Conservation (phyloP, 2,888 invertebrate species). For the Athalia circularis region DNA sequence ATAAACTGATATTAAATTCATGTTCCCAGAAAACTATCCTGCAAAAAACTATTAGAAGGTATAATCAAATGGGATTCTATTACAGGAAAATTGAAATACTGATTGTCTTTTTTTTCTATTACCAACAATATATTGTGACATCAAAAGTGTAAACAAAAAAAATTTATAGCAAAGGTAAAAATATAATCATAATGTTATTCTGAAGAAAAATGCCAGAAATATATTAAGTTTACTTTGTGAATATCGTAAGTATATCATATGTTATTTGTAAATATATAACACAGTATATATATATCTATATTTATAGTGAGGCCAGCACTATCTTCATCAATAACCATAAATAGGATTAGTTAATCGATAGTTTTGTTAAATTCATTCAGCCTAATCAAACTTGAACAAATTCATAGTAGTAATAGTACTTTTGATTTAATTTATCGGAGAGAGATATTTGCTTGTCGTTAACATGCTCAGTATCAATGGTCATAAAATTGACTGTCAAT, state of each 20-base stretch:
- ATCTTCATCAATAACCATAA: not conserved
- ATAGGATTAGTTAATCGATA: not conserved
- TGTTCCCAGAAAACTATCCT: too few relatives aligned
- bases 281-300: slow-evolving; percentile 1
- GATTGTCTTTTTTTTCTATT: slow-evolving; percentile 4
- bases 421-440: not conserved
- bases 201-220: not conserved
- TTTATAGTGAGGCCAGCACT: slow-evolving; percentile 24
- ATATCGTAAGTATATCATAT: not conserved
- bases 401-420: not conserved
- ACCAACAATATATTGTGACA: not conserved
- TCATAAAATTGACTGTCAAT: not conserved
- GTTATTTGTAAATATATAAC: slow-evolving; percentile 1
- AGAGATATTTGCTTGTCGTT: not conserved
- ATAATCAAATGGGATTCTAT: not conserved
- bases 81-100: slow-evolving; percentile 3
- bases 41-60: not conserved
- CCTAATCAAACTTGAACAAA: not conserved
- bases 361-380: not conserved
- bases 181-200: slow-evolving; percentile 1
- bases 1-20: too few relatives aligned
- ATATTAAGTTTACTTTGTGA: too few relatives aligned
- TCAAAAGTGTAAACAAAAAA: not conserved
- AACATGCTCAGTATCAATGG: not conserved
- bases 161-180: not conserved